Conservation (phyloP, 2,113 vertebrate species). For the Corvus cornix region DNA sequence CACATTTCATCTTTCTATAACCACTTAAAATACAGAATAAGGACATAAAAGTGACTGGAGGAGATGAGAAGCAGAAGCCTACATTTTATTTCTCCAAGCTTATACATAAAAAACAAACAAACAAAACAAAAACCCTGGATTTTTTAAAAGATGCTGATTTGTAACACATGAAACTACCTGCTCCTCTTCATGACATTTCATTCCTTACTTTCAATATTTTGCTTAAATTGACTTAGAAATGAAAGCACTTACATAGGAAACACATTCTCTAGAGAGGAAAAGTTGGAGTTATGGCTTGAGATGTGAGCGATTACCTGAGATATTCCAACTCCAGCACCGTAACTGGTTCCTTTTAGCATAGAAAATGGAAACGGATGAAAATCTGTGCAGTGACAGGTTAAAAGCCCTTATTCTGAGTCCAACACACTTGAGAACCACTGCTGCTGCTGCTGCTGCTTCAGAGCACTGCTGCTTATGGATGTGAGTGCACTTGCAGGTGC, state of each 20-base stretch:
- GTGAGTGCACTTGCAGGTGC: not conserved
- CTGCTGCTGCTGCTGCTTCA: not conserved
- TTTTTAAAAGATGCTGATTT: not conserved
- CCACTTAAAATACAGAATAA: not conserved
- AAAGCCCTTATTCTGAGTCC: not conserved
- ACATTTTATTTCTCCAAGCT: not conserved
- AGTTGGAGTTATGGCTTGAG: not conserved
- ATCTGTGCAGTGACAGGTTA: constrained; percentile 4
- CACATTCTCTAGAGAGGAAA: not conserved
- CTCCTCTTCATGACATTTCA: not conserved
- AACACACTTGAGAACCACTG: not conserved
- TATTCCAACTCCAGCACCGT: not conserved
- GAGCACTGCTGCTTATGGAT: not conserved
- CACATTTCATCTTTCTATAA: not conserved
- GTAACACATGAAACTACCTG: not conserved
- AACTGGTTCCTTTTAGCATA: not conserved
- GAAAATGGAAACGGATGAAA: not conserved
- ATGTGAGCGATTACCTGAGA: not conserved
- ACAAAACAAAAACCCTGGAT: accelerated
- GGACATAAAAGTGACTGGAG: not conserved
- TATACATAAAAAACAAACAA: not conserved
- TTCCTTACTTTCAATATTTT: not conserved
- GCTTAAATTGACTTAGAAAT: constrained; percentile 24
- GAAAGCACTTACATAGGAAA: not conserved
- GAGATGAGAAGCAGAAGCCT: not conserved